phyloP scores from a whole-genome alignment of 2,888 invertebrate species.

The Drosophila heteroneura region DNA sequence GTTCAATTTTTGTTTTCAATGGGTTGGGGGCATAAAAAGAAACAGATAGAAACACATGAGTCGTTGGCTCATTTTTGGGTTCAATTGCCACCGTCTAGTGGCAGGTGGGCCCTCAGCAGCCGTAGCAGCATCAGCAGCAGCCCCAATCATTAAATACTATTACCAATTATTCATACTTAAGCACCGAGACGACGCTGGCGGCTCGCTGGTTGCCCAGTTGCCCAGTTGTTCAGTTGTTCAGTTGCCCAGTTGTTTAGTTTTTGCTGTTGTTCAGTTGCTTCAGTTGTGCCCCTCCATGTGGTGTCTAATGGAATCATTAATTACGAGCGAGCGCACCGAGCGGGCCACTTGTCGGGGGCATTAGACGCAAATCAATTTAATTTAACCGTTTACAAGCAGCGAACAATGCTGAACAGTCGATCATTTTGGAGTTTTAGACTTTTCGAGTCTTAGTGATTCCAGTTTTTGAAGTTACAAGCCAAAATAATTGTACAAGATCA shows the following conservation, averaged over 20 bases:
- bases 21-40: neutral
- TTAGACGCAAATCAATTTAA: conserved; percentile 82
- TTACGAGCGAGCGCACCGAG: conserved; percentile 66
- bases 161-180: conserved; percentile 83
- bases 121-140: conserved; percentile 28
- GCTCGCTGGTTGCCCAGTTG: conserved; percentile 30
- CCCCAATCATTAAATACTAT: conserved; percentile 79
- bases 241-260: conserved; percentile 36
- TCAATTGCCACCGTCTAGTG: conserved; percentile 59
- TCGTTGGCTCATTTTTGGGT: conserved; percentile 43
- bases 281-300: conserved; percentile 56
- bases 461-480: conserved; percentile 37
- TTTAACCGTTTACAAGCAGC: conserved; percentile 79
- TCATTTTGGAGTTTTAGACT: neutral
- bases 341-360: conserved; percentile 81
- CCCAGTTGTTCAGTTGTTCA: conserved; percentile 23
- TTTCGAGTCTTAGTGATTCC: conserved; percentile 14
- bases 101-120: conserved; percentile 63
- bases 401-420: conserved; percentile 40
- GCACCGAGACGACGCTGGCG: conserved; percentile 67
- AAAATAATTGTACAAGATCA: conserved; percentile 78
- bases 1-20: neutral
- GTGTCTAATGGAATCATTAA: conserved; percentile 82
- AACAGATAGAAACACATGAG: conserved; percentile 27
- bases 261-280: conserved; percentile 28